A percentile compares a stretch with the other conserved stretches of the same genome.
Conservation (phyloP, 1,140 invertebrate species). For the Trichonephila clavipes region DNA sequence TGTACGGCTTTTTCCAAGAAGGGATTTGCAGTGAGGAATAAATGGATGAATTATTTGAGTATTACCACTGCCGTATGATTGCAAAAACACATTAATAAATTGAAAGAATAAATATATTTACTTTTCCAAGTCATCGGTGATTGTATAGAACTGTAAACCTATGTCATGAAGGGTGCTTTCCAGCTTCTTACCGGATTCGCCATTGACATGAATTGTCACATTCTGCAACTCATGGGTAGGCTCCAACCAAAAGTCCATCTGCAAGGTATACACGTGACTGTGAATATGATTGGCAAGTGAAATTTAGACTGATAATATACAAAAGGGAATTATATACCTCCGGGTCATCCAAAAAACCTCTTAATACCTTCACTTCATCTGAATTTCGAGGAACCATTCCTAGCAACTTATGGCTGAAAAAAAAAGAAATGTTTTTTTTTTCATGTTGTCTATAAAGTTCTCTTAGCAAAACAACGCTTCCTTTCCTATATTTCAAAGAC, state of each 20-base stretch:
- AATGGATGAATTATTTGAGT: no score
- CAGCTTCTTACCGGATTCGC: not conserved
- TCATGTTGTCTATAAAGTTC: not conserved
- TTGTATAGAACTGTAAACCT: conserved; percentile 58
- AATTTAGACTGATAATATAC: no score
- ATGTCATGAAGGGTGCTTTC: conserved; percentile 17
- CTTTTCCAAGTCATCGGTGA: conserved; percentile 69
- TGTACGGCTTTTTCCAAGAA: no score
- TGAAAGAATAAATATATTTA: not conserved
- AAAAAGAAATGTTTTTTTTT: not conserved
- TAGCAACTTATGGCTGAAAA: conserved; percentile 58
- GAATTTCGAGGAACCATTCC: conserved; percentile 51
- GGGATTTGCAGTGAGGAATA: no score
- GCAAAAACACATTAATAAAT: no score
- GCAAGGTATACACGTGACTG: no score
- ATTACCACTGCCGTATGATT: no score
- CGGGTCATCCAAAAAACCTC: conserved; percentile 56
- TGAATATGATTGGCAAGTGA: no score
- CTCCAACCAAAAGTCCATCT: conserved; percentile 74
- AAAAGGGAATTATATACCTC: not conserved
- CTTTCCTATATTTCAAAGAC: no score
- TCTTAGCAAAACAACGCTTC: not conserved
- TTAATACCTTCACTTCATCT: conserved; percentile 29
- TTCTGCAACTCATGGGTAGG: conserved; percentile 64
- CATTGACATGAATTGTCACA: conserved; percentile 51